A percentile compares a stretch with the other conserved stretches of the same genome.
Conservation (phyloP, 2,888 invertebrate species). For the Nebria salina region DNA sequence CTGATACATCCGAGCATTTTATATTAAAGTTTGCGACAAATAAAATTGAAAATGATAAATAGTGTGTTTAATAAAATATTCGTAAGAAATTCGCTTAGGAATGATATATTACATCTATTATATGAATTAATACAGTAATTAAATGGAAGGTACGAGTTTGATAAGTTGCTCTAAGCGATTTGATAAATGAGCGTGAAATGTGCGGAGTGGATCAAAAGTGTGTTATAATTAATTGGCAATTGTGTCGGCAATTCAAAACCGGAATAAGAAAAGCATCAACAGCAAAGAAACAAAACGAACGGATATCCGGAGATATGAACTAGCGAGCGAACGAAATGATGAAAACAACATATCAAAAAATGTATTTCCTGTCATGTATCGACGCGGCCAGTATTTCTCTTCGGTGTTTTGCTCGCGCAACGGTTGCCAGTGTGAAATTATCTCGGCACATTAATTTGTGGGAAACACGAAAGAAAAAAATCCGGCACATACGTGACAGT, state of each 20-base stretch:
- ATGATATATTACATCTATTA: neutral
- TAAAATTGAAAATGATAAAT: too few species aligned
- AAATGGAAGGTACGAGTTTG: neutral
- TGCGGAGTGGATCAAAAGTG: neutral
- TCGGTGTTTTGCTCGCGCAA: neutral
- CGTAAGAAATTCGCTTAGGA: neutral
- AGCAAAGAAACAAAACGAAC: neutral
- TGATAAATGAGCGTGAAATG: neutral
- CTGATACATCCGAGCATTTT: too few species aligned
- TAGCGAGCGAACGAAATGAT: constrained; percentile 31
- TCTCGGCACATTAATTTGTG: constrained; percentile 45
- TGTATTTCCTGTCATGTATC: constrained; percentile 44
- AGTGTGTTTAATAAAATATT: too few species aligned
- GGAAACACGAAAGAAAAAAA: constrained; percentile 29
- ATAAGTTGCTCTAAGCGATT: neutral
- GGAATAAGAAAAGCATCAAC: neutral
- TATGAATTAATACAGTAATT: neutral
- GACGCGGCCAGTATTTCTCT: neutral
- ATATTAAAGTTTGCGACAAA: too few species aligned
- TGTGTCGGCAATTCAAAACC: neutral
- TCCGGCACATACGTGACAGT: constrained; percentile 34
- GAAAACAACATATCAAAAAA: constrained; percentile 42
- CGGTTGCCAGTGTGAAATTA: constrained; percentile 23
- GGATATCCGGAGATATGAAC: constrained; percentile 34
- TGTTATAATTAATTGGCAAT: neutral